Conservation (phyloP, 2,797 vertebrate genomes). For the Enteromius fasciolatus region DNA sequence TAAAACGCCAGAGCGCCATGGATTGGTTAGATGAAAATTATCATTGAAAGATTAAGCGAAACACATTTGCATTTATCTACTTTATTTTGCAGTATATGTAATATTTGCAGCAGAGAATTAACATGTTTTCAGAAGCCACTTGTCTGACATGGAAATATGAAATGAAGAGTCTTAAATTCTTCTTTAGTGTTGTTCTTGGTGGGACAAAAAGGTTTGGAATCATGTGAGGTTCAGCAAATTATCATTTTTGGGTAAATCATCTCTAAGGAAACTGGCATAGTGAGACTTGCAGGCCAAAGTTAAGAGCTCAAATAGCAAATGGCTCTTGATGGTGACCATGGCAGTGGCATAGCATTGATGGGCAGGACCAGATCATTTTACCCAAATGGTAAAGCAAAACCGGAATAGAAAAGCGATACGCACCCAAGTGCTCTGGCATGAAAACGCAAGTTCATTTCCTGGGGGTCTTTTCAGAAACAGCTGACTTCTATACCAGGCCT, state of each 20-base stretch:
- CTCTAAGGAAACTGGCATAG: slow-evolving; percentile 19
- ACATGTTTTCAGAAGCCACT: background rate
- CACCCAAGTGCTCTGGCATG: slow-evolving; percentile 64
- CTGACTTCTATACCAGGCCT: slow-evolving; percentile 66
- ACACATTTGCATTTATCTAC: background rate
- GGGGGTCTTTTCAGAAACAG: slow-evolving; percentile 68
- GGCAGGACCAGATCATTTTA: slow-evolving; percentile 80
- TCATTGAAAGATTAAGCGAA: background rate
- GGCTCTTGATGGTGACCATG: slow-evolving; percentile 65
- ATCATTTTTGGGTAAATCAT: background rate
- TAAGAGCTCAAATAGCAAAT: slow-evolving; percentile 66
- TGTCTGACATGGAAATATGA: background rate
- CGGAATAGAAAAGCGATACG: slow-evolving; percentile 69
- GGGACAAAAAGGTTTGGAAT: background rate
- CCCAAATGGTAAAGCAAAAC: slow-evolving; percentile 65
- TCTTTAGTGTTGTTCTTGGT: background rate
- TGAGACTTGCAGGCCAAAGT: background rate
- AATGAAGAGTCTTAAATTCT: background rate
- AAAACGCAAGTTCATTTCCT: slow-evolving; percentile 66
- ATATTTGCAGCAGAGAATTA: too few relatives aligned
- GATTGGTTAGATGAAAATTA: background rate
- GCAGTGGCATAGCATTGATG: slow-evolving; percentile 71
- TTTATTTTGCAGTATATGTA: background rate
- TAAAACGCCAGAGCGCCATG: background rate
- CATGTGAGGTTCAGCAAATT: background rate